A percentile compares a stretch with the other conserved stretches of the same genome.
Conservation (phyloP, 2,797 vertebrate species). For the Mus caroli region DNA sequence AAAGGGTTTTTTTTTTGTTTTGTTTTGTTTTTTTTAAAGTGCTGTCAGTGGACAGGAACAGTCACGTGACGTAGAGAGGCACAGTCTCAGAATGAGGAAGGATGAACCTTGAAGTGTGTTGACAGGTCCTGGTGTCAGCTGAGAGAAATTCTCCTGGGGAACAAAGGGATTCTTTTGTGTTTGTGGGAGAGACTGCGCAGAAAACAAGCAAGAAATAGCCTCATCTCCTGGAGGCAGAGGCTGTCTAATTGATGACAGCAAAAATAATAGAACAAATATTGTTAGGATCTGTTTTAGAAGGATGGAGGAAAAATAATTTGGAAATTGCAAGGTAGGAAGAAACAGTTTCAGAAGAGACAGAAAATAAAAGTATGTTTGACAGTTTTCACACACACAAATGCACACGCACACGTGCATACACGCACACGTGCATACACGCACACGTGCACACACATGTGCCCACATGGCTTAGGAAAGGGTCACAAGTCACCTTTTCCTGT, state of each 20-base stretch:
- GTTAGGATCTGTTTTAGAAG: conserved; percentile 42
- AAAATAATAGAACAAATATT: conserved; percentile 56
- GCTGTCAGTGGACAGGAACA: conserved; percentile 30
- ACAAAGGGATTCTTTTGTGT: conserved; percentile 71
- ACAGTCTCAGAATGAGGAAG: conserved; percentile 40
- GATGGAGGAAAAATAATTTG: conserved; percentile 46
- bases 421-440: fast-evolving
- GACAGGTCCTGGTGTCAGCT: conserved; percentile 53
- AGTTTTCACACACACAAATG: neutral
- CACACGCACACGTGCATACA: too few species aligned
- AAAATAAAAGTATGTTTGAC: conserved; percentile 9
- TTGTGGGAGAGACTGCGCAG: conserved; percentile 48
- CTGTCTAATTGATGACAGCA: conserved; percentile 59
- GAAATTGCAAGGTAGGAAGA: conserved; percentile 41
- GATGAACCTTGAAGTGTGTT: conserved; percentile 33
- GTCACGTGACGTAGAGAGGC: neutral
- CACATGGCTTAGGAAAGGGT: neutral
- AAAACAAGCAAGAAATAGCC: conserved; percentile 58
- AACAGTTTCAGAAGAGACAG: neutral
- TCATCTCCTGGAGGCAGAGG: conserved; percentile 10
- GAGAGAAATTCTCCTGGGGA: conserved; percentile 60
- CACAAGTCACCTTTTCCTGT: neutral
- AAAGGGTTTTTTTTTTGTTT: too few species aligned
- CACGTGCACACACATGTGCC: too few species aligned
- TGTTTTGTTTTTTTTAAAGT: neutral